Evolutionary conservation across 1,140 invertebrate genomes (phyloP).

Genomic region (Cotesia chilonis): DNA sequence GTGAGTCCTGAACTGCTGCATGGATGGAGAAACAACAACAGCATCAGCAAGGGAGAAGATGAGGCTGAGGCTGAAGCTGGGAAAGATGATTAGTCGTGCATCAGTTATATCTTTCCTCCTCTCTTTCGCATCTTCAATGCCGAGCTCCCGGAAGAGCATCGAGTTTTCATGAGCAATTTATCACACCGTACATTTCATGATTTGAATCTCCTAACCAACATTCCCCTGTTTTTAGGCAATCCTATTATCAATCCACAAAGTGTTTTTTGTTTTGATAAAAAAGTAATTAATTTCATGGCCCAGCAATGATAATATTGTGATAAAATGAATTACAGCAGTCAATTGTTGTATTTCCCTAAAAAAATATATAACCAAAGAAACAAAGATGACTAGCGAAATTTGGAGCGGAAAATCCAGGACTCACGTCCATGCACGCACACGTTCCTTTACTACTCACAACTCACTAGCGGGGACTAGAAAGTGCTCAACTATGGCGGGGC

Average conservation of each 20-base stretch:
- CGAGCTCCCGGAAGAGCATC: constrained; percentile 14
- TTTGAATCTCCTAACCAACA: no score
- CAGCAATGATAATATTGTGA: not conserved
- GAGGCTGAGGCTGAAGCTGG: not conserved
- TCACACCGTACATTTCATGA: not conserved
- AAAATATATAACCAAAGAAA: not conserved
- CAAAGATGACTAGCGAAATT: constrained; percentile 15
- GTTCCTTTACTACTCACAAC: constrained; percentile 36
- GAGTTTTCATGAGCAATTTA: constrained; percentile 12
- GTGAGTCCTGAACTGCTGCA: not conserved
- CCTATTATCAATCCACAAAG: not conserved
- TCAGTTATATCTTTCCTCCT: constrained; percentile 25
- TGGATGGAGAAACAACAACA: constrained; percentile 15
- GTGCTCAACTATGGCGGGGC: not conserved
- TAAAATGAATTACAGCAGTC: constrained; percentile 1
- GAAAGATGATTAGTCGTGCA: constrained; percentile 37
- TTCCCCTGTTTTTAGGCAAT: no score
- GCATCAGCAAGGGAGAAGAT: not conserved
- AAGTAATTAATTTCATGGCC: not conserved
- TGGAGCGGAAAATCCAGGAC: not conserved
- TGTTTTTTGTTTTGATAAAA: not conserved
- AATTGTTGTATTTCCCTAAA: not conserved
- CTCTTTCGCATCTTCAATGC: constrained; percentile 2
- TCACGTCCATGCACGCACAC: constrained; percentile 22
- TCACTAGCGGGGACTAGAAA: not conserved